Evolutionary conservation across 2,797 vertebrate genomes (phyloP).

Genomic region (Aselliscus stoliczkanus): DNA sequence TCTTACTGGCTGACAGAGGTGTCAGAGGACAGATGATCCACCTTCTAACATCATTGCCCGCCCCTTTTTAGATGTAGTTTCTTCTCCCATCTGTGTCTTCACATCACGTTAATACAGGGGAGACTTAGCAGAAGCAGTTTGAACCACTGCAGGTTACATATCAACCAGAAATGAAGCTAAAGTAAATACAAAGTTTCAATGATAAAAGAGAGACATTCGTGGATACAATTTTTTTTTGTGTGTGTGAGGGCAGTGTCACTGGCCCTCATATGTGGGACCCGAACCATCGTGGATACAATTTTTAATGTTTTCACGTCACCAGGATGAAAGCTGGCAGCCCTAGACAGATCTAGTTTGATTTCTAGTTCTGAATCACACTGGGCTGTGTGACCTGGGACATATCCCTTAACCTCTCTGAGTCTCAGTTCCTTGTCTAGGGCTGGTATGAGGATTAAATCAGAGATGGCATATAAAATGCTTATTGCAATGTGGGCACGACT

Average conservation of each 20-base stretch:
- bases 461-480: too few species aligned
- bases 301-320: neutral
- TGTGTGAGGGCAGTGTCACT: too few species aligned
- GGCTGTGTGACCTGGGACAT: neutral
- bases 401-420: neutral
- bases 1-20: neutral
- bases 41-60: accelerated
- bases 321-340: neutral
- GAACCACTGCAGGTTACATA: neutral
- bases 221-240: neutral
- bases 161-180: neutral
- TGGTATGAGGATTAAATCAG: neutral
- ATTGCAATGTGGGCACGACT: neutral
- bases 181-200: too few species aligned
- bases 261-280: too few species aligned
- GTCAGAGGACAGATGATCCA: accelerated
- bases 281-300: neutral
- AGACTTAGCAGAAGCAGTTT: accelerated
- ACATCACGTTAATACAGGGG: neutral
- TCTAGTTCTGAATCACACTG: neutral
- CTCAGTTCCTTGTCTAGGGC: neutral
- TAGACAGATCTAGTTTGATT: neutral
- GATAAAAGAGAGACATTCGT: too few species aligned
- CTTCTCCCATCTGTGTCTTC: neutral
- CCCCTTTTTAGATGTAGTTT: neutral